Percentiles rank a stretch among this genome's conserved stretches.
Conservation (phyloP, 2,797 vertebrate genomes). For the Bufotes viridis region DNA sequence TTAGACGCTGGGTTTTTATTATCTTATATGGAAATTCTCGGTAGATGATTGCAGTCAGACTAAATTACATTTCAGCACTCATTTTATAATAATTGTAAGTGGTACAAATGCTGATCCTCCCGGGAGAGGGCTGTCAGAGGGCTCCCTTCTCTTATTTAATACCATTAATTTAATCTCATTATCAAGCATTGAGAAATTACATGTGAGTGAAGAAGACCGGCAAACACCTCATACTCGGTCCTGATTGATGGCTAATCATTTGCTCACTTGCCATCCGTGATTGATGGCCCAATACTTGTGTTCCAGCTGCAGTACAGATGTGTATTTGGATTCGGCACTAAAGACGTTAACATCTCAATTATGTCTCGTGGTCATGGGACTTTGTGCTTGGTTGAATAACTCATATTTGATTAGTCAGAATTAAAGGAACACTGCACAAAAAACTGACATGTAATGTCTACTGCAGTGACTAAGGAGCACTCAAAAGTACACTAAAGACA, state of each 20-base stretch:
- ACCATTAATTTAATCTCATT: slow-evolving; percentile 62
- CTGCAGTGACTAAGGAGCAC: background rate
- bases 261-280: slow-evolving; percentile 77
- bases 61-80: slow-evolving; percentile 46
- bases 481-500: too few species aligned
- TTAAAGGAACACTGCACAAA: background rate
- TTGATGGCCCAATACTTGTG: slow-evolving; percentile 81
- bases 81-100: slow-evolving; percentile 51
- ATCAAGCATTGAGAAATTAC: slow-evolving; percentile 74
- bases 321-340: slow-evolving; percentile 49
- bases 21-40: slow-evolving; percentile 6
- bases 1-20: background rate
- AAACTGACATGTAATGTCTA: background rate
- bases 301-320: slow-evolving; percentile 79
- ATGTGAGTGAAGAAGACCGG: slow-evolving; percentile 66
- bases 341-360: slow-evolving; percentile 35
- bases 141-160: slow-evolving; percentile 46
- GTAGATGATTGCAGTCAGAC: slow-evolving; percentile 24
- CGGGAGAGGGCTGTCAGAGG: background rate
- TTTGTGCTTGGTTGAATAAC: background rate
- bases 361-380: background rate
- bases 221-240: slow-evolving; percentile 67
- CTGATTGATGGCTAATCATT: slow-evolving; percentile 81
- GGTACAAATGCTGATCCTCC: background rate
- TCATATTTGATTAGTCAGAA: background rate